These are phyloP conservation scores for Melikaiella ostensackeni DNA, from an alignment of 2,888 invertebrate species.

Conservation along the genomic window DNA sequence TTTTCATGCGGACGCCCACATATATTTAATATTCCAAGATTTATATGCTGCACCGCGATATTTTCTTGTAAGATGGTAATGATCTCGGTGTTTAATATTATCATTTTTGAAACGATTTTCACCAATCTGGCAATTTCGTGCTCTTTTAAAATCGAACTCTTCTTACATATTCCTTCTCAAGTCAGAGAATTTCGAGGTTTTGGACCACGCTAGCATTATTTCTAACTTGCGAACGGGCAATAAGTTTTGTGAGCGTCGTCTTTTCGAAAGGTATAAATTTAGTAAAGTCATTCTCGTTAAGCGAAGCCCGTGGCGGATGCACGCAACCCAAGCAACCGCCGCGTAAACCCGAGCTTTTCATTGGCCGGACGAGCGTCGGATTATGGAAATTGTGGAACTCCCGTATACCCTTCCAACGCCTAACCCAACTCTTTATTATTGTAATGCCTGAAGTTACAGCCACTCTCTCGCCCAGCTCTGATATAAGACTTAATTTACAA, in stretches of 20 bases:
- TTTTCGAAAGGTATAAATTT: slow-evolving; percentile 42
- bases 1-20: no score
- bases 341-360: slow-evolving; percentile 67
- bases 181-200: not conserved
- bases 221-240: slow-evolving; percentile 3
- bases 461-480: slow-evolving; percentile 53
- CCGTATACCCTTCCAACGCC: slow-evolving; percentile 54
- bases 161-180: no score
- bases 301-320: slow-evolving; percentile 42
- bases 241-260: slow-evolving; percentile 40
- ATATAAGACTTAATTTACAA: slow-evolving; percentile 45
- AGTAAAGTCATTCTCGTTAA: slow-evolving; percentile 45
- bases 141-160: no score
- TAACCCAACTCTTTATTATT: slow-evolving; percentile 74
- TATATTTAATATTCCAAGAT: no score
- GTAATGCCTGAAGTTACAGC: slow-evolving; percentile 74
- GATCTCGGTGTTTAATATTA: no score
- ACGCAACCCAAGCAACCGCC: slow-evolving; percentile 44
- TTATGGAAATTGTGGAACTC: slow-evolving; percentile 72
- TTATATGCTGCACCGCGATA: no score
- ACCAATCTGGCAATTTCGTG: no score
- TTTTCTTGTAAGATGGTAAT: no score
- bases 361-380: slow-evolving; percentile 67
- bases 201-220: slow-evolving; percentile 14
- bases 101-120: no score